Evolutionary conservation across 2,113 vertebrate genomes (phyloP).

Genomic region (Sisor rabdophorus): DNA sequence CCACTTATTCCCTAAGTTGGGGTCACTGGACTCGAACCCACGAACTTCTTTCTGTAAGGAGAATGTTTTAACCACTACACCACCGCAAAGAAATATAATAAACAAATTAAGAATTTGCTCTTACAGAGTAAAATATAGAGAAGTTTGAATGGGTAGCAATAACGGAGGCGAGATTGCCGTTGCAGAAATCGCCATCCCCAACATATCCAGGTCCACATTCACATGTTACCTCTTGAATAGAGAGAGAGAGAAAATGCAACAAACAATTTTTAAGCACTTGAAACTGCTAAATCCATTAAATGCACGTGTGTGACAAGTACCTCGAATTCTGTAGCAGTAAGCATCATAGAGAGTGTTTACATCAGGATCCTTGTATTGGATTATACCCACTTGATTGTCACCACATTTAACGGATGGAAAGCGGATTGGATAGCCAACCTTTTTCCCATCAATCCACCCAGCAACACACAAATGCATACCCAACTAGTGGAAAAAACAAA

Average conservation of each 20-base stretch:
- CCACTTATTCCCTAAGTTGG: no score
- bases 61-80: no score
- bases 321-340: slow-evolving; percentile 82
- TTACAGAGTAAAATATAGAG: slow-evolving; percentile 86
- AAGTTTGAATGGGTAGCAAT: slow-evolving; percentile 75
- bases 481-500: slow-evolving; percentile 66
- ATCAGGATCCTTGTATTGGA: slow-evolving; percentile 75
- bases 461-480: slow-evolving; percentile 86
- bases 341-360: slow-evolving; percentile 77
- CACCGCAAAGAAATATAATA: no score
- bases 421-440: slow-evolving; percentile 81
- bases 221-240: slow-evolving; percentile 78
- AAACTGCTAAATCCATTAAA: background rate
- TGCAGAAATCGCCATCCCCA: slow-evolving; percentile 84
- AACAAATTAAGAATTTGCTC: slow-evolving; percentile 16
- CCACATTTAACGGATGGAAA: slow-evolving; percentile 81
- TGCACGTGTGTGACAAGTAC: slow-evolving; percentile 52
- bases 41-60: no score
- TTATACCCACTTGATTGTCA: slow-evolving; percentile 75
- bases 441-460: slow-evolving; percentile 83
- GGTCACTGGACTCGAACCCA: no score
- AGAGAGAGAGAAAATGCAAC: slow-evolving; percentile 7
- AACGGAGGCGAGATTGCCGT: slow-evolving; percentile 79
- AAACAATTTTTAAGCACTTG: background rate
- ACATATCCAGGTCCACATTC: slow-evolving; percentile 74